A percentile compares a stretch with the other conserved stretches of the same genome.
Evolutionary conservation across 2,888 invertebrate genomes (phyloP).

Genomic region (Chouioia cunea): DNA sequence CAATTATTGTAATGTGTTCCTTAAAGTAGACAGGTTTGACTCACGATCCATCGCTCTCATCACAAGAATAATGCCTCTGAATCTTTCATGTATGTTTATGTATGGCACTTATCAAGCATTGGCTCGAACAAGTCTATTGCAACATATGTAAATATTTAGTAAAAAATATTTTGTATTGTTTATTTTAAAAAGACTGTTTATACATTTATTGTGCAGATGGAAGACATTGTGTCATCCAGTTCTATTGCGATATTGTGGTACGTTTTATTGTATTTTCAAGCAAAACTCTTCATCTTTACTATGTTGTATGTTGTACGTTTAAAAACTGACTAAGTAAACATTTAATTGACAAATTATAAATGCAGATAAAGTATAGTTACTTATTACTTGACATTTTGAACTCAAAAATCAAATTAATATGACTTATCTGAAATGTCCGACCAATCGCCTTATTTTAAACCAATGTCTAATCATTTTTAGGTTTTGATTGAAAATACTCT

Average conservation of each 20-base stretch:
- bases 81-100: slow-evolving; percentile 41
- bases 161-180: slow-evolving; percentile 46
- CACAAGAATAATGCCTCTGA: slow-evolving; percentile 44
- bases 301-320: neutral
- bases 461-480: no score
- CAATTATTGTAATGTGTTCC: slow-evolving; percentile 63
- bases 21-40: slow-evolving; percentile 63
- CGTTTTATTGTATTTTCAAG: slow-evolving; percentile 22
- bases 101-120: slow-evolving; percentile 43
- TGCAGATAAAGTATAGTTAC: no score
- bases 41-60: slow-evolving; percentile 45
- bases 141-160: slow-evolving; percentile 45
- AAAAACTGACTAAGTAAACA: no score
- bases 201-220: slow-evolving; percentile 45
- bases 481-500: slow-evolving; percentile 26
- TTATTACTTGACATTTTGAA: no score
- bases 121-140: slow-evolving; percentile 45
- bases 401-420: no score
- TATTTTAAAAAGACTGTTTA: slow-evolving; percentile 34
- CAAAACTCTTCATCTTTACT: slow-evolving; percentile 11
- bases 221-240: slow-evolving; percentile 43
- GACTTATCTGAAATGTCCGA: no score
- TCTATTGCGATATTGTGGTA: slow-evolving; percentile 43
- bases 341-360: no score
- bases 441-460: no score